Evolutionary conservation across 2,888 invertebrate species (phyloP), one percentile per base, ranked within the genome.

Genomic region (Sesia bembeciformis): DNA sequence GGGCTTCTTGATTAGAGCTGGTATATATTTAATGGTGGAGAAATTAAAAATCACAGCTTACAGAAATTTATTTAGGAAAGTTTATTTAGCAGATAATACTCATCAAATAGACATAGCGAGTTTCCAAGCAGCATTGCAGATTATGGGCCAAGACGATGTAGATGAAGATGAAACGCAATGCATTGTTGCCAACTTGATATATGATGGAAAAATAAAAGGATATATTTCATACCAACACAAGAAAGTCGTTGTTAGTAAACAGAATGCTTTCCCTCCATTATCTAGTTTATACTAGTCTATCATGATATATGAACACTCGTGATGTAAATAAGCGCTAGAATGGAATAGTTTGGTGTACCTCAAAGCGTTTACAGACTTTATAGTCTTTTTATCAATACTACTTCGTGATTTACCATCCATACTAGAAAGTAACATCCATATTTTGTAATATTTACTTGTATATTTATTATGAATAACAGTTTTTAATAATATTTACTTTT

Each of bases 141-240:
- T 94, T 78, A 93, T 96, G 72, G 95, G 96, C 5, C 93, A 94
- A 60, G 93, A 93, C 42, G 97, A 97, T 71, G 95, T 98, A 3
- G 97, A 97, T 76, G 91, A 95, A 64, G 98, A 98, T 77, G 98
- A 99, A 81, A 96, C 98, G 0, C 96, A 98, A 68, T 99, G 99
- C 81, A 96, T 99, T 68, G 93, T 99, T 3, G 97, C 98, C 1
- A 99, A 98, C 90, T 92, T 99, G 54, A 99, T 99, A 68, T 97
- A 93, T 74, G 98, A 98, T 83, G 97, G 97, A 39, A 98, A 97
- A 90, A 97, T 99, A 66, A 98, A 98, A 80, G 99, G 99, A 0
- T 99, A 99, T 81, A 97, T 99, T 72, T 98, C 98, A 0, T 95
- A 97, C 85, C 96, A 97, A 67, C 98, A 99, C 83, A 95, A 98